Conservation (phyloP, 2,888 invertebrate species). For the Lasioglossum calceatum region DNA sequence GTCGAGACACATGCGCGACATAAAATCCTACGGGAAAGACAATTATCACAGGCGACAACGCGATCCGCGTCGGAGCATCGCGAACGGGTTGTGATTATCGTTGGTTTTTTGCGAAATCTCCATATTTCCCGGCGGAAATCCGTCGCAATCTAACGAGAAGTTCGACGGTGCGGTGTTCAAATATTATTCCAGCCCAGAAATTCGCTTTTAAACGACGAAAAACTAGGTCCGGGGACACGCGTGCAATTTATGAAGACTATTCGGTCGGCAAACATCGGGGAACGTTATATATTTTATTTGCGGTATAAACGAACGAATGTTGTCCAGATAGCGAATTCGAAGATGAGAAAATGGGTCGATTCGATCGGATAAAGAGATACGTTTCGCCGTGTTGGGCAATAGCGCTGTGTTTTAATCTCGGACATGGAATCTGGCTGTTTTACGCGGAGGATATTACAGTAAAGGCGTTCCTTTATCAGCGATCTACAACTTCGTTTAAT, state of each 20-base stretch:
- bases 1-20: background rate
- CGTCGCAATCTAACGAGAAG: background rate
- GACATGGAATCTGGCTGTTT: constrained; percentile 20
- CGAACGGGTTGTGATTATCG: background rate
- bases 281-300: background rate
- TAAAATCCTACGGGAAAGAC: background rate
- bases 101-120: background rate
- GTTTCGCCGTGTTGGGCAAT: constrained; percentile 14
- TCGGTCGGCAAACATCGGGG: background rate
- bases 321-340: background rate
- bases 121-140: background rate
- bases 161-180: background rate
- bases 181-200: background rate
- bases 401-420: constrained; percentile 16
- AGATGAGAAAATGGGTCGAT: constrained; percentile 17
- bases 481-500: constrained; percentile 63
- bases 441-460: constrained; percentile 18
- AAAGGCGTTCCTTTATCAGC: constrained; percentile 55
- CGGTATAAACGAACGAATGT: background rate
- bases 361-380: constrained; percentile 17
- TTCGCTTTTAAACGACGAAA: background rate
- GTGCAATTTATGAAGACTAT: background rate
- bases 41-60: background rate
- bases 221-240: too few relatives aligned
- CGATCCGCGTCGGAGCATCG: background rate